A percentile compares a stretch with the other conserved stretches of the same genome.
These are phyloP conservation scores for Eueides isabella DNA, from an alignment of 1,140 invertebrate genomes.

Conservation along the genomic window DNA sequence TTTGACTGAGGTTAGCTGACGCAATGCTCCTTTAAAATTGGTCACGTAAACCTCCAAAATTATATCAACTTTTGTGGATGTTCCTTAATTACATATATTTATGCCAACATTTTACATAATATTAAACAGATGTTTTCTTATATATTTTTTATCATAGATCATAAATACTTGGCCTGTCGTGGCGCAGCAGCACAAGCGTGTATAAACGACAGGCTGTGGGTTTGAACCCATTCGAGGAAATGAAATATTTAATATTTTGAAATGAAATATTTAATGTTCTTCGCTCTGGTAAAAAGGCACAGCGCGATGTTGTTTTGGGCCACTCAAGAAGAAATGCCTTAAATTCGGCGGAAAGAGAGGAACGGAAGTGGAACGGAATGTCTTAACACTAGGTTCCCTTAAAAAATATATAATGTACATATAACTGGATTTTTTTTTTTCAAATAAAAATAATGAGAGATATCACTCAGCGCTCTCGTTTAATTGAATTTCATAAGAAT, in stretches of 20 bases:
- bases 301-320: background rate
- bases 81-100: background rate
- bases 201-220: background rate
- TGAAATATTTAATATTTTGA: background rate
- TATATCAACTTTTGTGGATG: background rate
- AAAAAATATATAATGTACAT: no score
- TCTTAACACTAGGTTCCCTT: background rate
- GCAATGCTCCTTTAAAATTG: constrained; percentile 52
- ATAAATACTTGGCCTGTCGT: background rate
- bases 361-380: background rate
- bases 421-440: no score
- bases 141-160: no score
- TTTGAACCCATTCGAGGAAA: background rate
- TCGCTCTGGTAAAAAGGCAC: background rate
- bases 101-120: background rate
- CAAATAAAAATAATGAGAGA: background rate
- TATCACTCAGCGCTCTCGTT: constrained; percentile 24
- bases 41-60: constrained; percentile 48
- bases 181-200: background rate
- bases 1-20: constrained; percentile 52
- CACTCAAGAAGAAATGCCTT: background rate
- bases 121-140: no score
- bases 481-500: constrained; percentile 26
- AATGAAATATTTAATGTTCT: background rate
- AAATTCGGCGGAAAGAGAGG: background rate